Conservation (phyloP, 2,888 invertebrate genomes). For the Ceramica pisi region DNA sequence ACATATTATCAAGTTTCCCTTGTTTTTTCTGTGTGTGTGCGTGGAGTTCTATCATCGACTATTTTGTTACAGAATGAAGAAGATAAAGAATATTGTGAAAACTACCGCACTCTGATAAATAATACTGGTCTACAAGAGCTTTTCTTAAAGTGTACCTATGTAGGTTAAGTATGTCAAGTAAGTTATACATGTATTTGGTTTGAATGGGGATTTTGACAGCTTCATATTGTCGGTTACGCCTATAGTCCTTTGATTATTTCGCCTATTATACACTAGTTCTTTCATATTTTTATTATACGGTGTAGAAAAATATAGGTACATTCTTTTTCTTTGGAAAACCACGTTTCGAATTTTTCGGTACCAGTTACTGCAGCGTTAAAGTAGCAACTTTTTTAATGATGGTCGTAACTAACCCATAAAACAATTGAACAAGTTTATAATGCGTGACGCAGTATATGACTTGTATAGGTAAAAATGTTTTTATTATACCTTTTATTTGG, state of each 20-base stretch:
- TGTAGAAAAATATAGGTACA: not conserved
- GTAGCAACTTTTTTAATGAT: constrained; percentile 46
- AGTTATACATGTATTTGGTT: not conserved
- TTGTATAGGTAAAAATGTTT: constrained; percentile 29
- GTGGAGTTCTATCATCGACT: not conserved
- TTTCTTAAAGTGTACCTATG: not conserved
- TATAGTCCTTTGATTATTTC: too few species aligned
- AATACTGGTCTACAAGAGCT: not conserved
- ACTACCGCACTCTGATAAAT: not conserved
- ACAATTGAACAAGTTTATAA: constrained; percentile 57
- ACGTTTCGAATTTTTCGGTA: constrained; percentile 5
- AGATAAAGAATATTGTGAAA: not conserved
- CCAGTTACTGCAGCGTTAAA: constrained; percentile 17
- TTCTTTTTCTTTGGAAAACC: not conserved
- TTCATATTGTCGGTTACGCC: too few species aligned
- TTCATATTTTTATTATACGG: not conserved
- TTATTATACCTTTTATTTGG: constrained; percentile 51
- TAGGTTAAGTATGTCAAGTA: not conserved
- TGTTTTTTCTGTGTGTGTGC: not conserved
- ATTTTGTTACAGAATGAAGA: not conserved
- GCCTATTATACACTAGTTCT: not conserved
- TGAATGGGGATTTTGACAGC: too few species aligned
- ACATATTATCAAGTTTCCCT: not conserved
- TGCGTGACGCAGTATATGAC: constrained; percentile 42
- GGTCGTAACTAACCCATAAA: constrained; percentile 50